Conservation (phyloP, 2,113 vertebrate species). For the Gavialis gangeticus region DNA sequence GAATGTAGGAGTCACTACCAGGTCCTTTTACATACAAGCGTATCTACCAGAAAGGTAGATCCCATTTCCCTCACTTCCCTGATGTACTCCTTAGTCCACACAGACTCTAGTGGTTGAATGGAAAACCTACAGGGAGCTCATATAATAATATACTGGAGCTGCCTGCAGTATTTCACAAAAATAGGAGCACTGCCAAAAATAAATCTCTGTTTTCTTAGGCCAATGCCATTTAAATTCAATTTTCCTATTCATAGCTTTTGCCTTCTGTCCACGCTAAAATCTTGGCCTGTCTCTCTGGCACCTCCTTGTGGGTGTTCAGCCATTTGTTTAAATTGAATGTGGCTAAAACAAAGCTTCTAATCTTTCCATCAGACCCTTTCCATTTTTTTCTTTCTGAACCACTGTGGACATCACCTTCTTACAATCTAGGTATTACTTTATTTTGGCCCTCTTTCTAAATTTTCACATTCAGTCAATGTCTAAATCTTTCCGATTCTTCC, state of each 20-base stretch:
- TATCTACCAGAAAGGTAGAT: neutral
- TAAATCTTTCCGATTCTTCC: neutral
- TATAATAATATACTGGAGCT: neutral
- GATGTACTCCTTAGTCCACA: fast-evolving
- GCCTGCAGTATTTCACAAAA: neutral
- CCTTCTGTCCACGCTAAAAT: neutral
- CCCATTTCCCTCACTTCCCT: neutral
- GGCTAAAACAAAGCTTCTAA: neutral
- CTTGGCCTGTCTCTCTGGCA: neutral
- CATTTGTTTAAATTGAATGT: neutral
- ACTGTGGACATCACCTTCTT: neutral
- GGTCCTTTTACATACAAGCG: neutral
- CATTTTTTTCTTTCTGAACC: neutral
- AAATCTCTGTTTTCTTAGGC: neutral
- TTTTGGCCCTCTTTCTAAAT: neutral
- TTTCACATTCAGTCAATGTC: neutral
- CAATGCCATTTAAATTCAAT: neutral
- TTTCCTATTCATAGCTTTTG: neutral
- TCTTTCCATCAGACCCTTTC: neutral
- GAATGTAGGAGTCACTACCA: fast-evolving
- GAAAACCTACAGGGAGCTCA: neutral
- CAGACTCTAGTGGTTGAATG: neutral
- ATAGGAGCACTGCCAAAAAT: neutral
- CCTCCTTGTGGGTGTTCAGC: neutral
- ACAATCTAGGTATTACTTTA: neutral